These are phyloP conservation scores for Phragmatobia fuliginosa DNA, from an alignment of 2,888 invertebrate species.

Conservation along the genomic window DNA sequence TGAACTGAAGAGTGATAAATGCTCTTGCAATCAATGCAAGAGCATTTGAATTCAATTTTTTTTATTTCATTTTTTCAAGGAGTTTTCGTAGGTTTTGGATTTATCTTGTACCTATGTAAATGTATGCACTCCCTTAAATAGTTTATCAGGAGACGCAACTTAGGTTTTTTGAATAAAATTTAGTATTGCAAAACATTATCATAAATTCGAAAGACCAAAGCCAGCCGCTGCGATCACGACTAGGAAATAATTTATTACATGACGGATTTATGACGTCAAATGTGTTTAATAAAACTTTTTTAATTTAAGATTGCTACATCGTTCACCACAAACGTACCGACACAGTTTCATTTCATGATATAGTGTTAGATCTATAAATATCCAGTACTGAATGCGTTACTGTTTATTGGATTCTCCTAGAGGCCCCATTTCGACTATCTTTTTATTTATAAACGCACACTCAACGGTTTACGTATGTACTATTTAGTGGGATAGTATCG, in stretches of 20 bases:
- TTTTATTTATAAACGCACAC: conserved; percentile 30
- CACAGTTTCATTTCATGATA: conserved; percentile 18
- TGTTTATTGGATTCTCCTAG: conserved; percentile 36
- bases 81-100: too few relatives aligned
- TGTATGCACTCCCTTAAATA: not conserved
- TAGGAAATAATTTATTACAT: not conserved
- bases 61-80: too few relatives aligned
- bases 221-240: not conserved
- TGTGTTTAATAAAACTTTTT: not conserved
- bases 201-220: not conserved
- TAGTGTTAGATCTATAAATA: conserved; percentile 41
- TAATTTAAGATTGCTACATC: conserved; percentile 24
- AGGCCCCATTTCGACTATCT: conserved; percentile 29
- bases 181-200: not conserved
- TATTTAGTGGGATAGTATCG: conserved; percentile 5
- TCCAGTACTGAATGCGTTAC: conserved; percentile 34
- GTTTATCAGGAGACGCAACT: not conserved
- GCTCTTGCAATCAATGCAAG: too few relatives aligned
- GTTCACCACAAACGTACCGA: not conserved
- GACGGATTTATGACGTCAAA: not conserved
- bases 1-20: too few relatives aligned
- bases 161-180: not conserved
- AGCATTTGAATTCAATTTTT: too few relatives aligned
- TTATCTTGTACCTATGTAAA: too few relatives aligned
- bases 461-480: conserved; percentile 7